Evolutionary conservation across 2,888 invertebrate species (phyloP).

Genomic region (Tipula lateralis): DNA sequence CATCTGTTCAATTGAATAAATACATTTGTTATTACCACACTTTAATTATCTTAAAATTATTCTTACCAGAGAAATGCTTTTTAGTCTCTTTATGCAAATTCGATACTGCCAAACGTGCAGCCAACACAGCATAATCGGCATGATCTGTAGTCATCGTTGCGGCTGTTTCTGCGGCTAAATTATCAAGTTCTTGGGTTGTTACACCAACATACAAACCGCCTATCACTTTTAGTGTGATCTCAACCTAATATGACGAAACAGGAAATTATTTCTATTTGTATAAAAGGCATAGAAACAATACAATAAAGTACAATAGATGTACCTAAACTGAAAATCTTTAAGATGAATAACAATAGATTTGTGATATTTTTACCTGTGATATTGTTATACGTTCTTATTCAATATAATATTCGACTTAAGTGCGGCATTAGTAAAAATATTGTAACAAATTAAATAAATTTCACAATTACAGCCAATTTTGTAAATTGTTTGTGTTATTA

Average conservation of each 20-base stretch:
- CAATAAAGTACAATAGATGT: not conserved
- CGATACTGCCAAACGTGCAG: conserved; percentile 89
- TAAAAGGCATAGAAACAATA: too few relatives aligned
- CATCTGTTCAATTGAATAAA: conserved; percentile 59
- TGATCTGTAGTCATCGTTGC: conserved; percentile 96
- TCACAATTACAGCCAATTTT: not conserved
- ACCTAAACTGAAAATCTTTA: too few relatives aligned
- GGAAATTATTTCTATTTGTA: not conserved
- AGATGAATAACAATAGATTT: not conserved
- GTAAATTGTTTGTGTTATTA: too few relatives aligned
- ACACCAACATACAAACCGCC: conserved; percentile 94
- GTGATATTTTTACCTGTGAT: not conserved
- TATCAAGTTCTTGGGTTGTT: conserved; percentile 94
- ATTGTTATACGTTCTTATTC: not conserved
- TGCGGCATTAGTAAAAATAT: not conserved
- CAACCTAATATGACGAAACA: conserved; percentile 29
- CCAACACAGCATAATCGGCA: conserved; percentile 89
- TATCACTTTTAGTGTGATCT: conserved; percentile 85
- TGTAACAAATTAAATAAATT: not conserved
- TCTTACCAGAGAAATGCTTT: conserved; percentile 79
- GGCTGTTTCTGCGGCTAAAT: conserved; percentile 97
- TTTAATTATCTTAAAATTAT: too few relatives aligned
- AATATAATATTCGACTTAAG: not conserved
- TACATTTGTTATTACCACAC: not conserved
- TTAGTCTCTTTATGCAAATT: conserved; percentile 98